Conservation (phyloP, 2,888 invertebrate species). For the Lasioglossum marginatum region DNA sequence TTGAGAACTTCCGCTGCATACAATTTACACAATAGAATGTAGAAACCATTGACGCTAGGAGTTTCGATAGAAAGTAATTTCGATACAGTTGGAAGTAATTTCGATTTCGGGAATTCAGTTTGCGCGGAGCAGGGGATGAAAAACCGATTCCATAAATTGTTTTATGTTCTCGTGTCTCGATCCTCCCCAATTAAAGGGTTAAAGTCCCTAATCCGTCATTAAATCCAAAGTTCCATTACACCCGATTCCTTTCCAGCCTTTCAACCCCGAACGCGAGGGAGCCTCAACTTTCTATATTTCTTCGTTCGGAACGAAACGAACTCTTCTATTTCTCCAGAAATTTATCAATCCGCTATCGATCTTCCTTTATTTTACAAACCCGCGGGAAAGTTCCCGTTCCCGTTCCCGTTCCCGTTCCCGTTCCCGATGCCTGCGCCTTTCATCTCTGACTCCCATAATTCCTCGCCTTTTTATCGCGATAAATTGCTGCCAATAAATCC, state of each 20-base stretch:
- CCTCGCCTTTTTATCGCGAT: conserved; percentile 34
- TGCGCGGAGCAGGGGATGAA: neutral
- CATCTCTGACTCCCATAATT: neutral
- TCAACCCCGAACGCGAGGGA: neutral
- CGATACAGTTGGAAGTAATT: neutral
- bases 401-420: neutral
- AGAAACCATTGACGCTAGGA: neutral
- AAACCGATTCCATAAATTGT: neutral
- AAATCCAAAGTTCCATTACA: neutral
- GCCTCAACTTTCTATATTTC: neutral
- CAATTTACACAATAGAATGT: neutral
- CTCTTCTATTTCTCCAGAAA: neutral
- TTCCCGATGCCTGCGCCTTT: neutral
- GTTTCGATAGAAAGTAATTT: neutral
- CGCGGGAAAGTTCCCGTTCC: neutral
- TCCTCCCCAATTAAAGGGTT: neutral
- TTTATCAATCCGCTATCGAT: neutral
- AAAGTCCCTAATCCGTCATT: neutral
- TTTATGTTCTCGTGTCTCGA: neutral
- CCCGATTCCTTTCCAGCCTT: neutral
- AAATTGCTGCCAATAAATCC: conserved; percentile 47
- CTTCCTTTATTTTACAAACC: conserved; percentile 1
- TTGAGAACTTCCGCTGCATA: neutral
- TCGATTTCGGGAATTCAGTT: neutral
- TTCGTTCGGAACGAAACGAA: neutral